These are phyloP conservation scores for Buathra laborator DNA, from an alignment of 2,888 invertebrate genomes.

Conservation along the genomic window DNA sequence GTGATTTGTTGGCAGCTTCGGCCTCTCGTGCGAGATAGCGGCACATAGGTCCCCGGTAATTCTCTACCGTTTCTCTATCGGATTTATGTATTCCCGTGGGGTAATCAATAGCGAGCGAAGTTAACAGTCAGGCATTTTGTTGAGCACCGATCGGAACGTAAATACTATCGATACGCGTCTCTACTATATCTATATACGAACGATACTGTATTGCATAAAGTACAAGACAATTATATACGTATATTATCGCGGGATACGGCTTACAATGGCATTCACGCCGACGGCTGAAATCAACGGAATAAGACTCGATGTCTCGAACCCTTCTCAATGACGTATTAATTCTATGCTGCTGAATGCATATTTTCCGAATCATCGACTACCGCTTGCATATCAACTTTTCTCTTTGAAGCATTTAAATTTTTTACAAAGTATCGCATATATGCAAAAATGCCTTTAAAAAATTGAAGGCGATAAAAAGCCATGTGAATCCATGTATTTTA, in stretches of 20 bases:
- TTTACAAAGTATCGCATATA: neutral
- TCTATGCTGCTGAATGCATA: neutral
- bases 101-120: constrained; percentile 78
- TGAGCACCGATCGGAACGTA: constrained; percentile 75
- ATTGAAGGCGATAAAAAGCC: neutral
- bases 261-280: constrained; percentile 5
- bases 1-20: constrained; percentile 64
- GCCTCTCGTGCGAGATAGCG: constrained; percentile 41
- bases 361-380: neutral
- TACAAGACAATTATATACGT: constrained; percentile 51
- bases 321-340: constrained; percentile 15
- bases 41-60: constrained; percentile 29
- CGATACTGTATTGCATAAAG: constrained; percentile 56
- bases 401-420: neutral
- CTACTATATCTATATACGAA: constrained; percentile 38
- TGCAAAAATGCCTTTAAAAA: neutral
- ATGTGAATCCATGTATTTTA: neutral
- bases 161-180: constrained; percentile 65
- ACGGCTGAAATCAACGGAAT: neutral
- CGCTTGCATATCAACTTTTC: neutral
- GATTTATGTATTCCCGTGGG: constrained; percentile 78
- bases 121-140: constrained; percentile 79
- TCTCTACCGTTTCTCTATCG: constrained; percentile 68
- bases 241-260: constrained; percentile 1
- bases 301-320: constrained; percentile 4